These are phyloP conservation scores for Drosophila erecta DNA, from an alignment of 1,140 invertebrate species.

Conservation along the genomic window DNA sequence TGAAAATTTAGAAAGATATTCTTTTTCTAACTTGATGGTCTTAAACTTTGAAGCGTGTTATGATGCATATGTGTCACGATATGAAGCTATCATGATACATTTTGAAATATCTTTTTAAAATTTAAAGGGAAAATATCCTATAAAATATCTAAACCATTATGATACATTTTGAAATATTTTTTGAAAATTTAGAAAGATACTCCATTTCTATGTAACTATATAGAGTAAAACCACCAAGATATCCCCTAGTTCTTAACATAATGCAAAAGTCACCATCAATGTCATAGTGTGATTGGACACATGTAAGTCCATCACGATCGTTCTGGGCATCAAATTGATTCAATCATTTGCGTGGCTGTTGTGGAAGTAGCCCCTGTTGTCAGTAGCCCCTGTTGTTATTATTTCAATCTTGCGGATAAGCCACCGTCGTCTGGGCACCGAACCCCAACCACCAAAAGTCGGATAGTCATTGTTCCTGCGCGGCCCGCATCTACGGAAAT, in stretches of 20 bases:
- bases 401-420: slow-evolving; percentile 63
- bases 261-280: slow-evolving; percentile 3
- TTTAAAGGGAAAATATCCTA: too few relatives aligned
- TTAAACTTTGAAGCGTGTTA: too few relatives aligned
- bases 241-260: neutral
- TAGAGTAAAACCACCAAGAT: neutral
- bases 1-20: too few relatives aligned
- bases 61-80: too few relatives aligned
- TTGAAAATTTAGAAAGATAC: too few relatives aligned
- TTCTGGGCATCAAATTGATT: slow-evolving; percentile 67
- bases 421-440: slow-evolving; percentile 10
- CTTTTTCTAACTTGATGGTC: too few relatives aligned
- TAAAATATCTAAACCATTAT: too few relatives aligned
- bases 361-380: slow-evolving; percentile 52
- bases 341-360: slow-evolving; percentile 60
- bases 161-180: neutral
- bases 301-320: slow-evolving; percentile 37
- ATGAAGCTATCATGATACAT: too few relatives aligned
- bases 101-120: neutral
- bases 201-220: neutral
- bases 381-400: slow-evolving; percentile 22
- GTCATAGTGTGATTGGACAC: slow-evolving; percentile 13
- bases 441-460: neutral
- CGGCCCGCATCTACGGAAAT: slow-evolving; percentile 68
- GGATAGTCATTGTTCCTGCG: slow-evolving; percentile 19